Conservation (phyloP, 2,888 invertebrate species). For the Drosophila testacea region DNA sequence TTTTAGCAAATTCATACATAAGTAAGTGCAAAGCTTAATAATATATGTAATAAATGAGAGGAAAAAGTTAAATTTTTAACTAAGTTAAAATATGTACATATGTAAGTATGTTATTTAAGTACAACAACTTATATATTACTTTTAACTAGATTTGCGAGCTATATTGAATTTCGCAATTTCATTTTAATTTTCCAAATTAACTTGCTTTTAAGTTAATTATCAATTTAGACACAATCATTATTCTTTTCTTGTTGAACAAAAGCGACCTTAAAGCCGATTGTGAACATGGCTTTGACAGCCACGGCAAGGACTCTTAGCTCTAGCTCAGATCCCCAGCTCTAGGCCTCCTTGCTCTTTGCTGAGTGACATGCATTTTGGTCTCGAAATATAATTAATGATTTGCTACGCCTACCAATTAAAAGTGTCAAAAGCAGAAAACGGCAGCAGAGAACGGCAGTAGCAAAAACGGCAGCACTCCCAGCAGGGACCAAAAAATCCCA, state of each 20-base stretch:
- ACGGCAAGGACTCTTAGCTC: background rate
- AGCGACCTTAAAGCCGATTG: conserved; percentile 19
- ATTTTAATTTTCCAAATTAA: conserved; percentile 16
- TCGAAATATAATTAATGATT: conserved; percentile 79
- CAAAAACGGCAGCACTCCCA: conserved; percentile 4
- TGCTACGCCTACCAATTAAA: conserved; percentile 76
- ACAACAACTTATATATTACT: background rate
- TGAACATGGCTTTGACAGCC: conserved; percentile 26
- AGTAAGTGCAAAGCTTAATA: too few species aligned
- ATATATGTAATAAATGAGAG: too few species aligned
- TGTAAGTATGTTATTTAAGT: too few species aligned
- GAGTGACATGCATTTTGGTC: conserved; percentile 72
- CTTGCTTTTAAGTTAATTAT: conserved; percentile 29
- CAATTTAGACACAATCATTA: background rate
- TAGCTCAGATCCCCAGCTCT: background rate
- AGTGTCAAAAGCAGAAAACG: conserved; percentile 71
- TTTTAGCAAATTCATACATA: too few species aligned
- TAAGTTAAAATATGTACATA: too few species aligned
- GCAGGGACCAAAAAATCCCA: conserved; percentile 1
- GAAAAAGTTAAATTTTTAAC: too few species aligned
- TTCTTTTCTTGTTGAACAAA: conserved; percentile 7
- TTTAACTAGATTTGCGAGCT: background rate
- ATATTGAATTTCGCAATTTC: background rate
- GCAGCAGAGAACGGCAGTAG: conserved; percentile 8
- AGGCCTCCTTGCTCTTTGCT: conserved; percentile 12